These are phyloP conservation scores for Talpa occidentalis DNA, from an alignment of 2,113 vertebrate species.

Conservation along the genomic window DNA sequence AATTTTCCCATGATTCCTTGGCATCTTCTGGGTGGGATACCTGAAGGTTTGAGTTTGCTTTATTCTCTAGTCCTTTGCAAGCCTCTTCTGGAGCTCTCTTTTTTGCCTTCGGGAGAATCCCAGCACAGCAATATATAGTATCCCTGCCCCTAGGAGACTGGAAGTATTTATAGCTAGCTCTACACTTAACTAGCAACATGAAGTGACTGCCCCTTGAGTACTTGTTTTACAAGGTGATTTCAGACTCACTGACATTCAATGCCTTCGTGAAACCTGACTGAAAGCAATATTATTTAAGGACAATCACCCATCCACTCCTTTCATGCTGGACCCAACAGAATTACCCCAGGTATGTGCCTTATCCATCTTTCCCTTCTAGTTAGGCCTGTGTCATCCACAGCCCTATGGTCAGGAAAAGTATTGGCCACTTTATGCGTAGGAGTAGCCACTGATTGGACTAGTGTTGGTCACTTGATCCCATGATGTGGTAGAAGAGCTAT, in stretches of 20 bases:
- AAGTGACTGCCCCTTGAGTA: conserved; percentile 30
- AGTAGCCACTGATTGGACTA: not conserved
- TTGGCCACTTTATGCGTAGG: not conserved
- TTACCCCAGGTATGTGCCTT: not conserved
- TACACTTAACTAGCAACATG: not conserved
- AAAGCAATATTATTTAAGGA: not conserved
- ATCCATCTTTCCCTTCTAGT: not conserved
- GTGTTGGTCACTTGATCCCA: not conserved
- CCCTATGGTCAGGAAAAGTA: not conserved
- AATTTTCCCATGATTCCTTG: conserved; percentile 27
- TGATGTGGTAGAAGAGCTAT: not conserved
- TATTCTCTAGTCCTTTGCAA: not conserved
- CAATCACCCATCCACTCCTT: not conserved
- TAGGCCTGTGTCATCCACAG: not conserved
- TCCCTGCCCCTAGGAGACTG: not conserved
- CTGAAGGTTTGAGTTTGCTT: conserved; percentile 32
- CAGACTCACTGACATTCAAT: conserved; percentile 11
- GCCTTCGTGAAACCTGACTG: not conserved
- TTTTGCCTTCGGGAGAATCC: not conserved
- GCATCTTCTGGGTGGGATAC: not conserved
- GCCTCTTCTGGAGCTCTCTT: not conserved
- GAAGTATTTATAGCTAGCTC: not conserved
- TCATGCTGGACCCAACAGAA: not conserved
- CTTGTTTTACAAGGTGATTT: not conserved
- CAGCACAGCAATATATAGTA: not conserved